These are phyloP conservation scores for Drosophila mauritiana DNA, from an alignment of 1,140 invertebrate genomes.

Conservation along the genomic window DNA sequence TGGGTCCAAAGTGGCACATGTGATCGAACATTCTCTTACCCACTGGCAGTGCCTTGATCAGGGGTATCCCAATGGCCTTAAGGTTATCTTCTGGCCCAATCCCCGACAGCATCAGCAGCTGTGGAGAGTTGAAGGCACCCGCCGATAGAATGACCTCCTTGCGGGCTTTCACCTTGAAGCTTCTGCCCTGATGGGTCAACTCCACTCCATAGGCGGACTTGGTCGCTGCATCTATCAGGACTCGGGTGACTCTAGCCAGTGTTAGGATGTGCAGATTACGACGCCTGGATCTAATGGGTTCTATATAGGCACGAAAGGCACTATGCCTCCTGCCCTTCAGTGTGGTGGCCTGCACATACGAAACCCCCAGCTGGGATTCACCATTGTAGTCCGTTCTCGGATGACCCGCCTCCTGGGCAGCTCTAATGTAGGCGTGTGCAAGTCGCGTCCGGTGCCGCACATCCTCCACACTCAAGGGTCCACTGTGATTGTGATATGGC, in stretches of 20 bases:
- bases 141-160: conserved; percentile 91
- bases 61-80: conserved; percentile 88
- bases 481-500: conserved; percentile 86
- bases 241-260: conserved; percentile 87
- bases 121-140: conserved; percentile 90
- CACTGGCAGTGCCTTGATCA: conserved; percentile 88
- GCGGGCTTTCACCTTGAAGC: conserved; percentile 85
- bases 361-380: conserved; percentile 88
- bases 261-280: conserved; percentile 88
- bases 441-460: conserved; percentile 86
- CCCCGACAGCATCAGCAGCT: conserved; percentile 92
- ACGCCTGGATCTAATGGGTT: conserved; percentile 86
- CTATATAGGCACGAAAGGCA: conserved; percentile 87
- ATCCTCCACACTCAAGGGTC: conserved; percentile 86
- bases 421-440: conserved; percentile 87
- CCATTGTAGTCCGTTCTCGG: conserved; percentile 88
- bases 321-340: conserved; percentile 85
- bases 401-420: conserved; percentile 87
- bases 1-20: conserved; percentile 88
- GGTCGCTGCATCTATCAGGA: conserved; percentile 87
- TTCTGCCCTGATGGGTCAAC: conserved; percentile 85
- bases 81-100: conserved; percentile 89
- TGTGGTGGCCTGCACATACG: conserved; percentile 89
- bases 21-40: conserved; percentile 91
- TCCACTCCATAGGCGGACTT: conserved; percentile 88